Evolutionary conservation across 2,888 invertebrate species (phyloP), one percentile per base, ranked within the genome.

Genomic region (Lordiphosa fenestrarum): DNA sequence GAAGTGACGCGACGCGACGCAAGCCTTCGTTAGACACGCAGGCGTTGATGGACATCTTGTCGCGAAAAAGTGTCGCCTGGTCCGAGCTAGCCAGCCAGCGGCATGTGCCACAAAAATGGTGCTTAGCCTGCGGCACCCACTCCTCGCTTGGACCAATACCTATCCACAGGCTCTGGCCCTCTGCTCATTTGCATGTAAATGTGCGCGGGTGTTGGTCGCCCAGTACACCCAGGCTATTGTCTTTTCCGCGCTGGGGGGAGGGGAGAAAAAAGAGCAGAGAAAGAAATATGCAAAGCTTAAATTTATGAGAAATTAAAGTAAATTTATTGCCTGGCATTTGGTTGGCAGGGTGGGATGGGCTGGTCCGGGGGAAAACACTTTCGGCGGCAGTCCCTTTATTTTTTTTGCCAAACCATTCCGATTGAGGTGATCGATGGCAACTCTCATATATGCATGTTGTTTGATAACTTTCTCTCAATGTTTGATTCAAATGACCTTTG

Each of bases 271-370:
- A 49, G 19, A 57, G 44, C 40, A 48, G 47, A 51, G 65, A 58
- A 58, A 57, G 73, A 83, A 83, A 83, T 86, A 84, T 86, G 86
- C 86, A 82, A 84, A 85, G 81, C 72, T 65, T 59, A 86, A 86
- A 86, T 86, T 86, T 86, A 86, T 86, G 86, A 83, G 86, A 87
- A 87, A 86, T 87, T 86, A 86, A 85, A 84, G 69, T 74, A 84
- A 87, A 86, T 86, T 86, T 86, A 86, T 86, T 86, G 73, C 86
- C 57, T 72, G 65, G 76, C 75, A 66, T 71, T 78, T 71, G 44
- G 62, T 53, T 64, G 73, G 58, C 63, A 58, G 38, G 48, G 70
- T 51, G 66, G 39, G 55, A 55, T 47, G 44, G 37, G 35, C 35
- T 35, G 19, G 30, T 41, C 23, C 23, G 33, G 47, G 49, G 19